phyloP scores from a whole-genome alignment of 2,113 vertebrate genomes.

The Corydoras maculifer region DNA sequence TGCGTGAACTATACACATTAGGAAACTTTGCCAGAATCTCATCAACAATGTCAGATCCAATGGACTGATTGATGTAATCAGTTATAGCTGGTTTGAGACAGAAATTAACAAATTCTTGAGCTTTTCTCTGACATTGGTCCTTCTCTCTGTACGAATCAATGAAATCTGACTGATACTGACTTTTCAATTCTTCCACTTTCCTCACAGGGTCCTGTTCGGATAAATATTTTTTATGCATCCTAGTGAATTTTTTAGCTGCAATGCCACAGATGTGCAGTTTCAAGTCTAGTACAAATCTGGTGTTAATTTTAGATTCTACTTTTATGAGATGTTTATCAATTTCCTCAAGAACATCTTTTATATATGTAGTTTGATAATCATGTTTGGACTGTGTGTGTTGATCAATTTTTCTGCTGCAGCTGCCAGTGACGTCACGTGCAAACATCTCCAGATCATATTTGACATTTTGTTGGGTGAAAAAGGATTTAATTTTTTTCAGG shows the following conservation, averaged over 20 bases:
- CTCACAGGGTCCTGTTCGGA: conserved; percentile 9
- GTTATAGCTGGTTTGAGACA: conserved; percentile 51
- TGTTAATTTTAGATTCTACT: not conserved
- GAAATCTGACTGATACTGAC: conserved; percentile 46
- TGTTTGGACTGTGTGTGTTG: conserved; percentile 12
- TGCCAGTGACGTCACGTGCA: conserved; percentile 15
- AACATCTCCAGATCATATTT: not conserved
- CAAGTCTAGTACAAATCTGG: conserved; percentile 38
- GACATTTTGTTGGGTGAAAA: not conserved
- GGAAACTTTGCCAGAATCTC: conserved; percentile 32
- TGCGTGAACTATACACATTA: conserved; percentile 35
- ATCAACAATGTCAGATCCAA: conserved; percentile 52
- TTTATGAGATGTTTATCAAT: conserved; percentile 30
- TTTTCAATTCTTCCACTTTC: conserved; percentile 43
- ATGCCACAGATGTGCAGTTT: conserved; percentile 52
- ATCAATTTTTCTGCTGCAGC: conserved; percentile 10
- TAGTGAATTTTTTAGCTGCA: conserved; percentile 37
- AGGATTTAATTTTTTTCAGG: not conserved
- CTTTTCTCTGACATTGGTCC: conserved; percentile 48
- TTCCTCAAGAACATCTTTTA: conserved; percentile 27
- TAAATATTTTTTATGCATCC: conserved; percentile 50
- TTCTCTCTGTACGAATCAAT: conserved; percentile 35
- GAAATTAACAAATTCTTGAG: conserved; percentile 33
- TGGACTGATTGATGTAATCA: conserved; percentile 30
- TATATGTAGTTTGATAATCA: conserved; percentile 50